Base-by-base conservation (phyloP, 1,140 invertebrate genomes). In the Samia ricini region DNA sequence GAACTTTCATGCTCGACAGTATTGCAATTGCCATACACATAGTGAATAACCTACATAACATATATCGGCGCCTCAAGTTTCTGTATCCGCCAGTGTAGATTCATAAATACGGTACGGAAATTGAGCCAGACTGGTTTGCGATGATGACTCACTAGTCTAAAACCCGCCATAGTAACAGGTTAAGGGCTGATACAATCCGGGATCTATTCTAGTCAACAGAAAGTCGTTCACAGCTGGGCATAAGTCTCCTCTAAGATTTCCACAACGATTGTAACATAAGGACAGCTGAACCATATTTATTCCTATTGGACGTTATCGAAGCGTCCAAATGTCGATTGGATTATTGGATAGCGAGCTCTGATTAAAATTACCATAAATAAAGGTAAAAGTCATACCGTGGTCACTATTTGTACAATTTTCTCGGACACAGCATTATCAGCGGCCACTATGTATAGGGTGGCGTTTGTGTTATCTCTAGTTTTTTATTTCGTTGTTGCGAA, bases 401-500 rank as follows among this genome's bases (percentile, higher is more conserved):
- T 12, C 10, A 36, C 33, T 36, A 12, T 36, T 36, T 36, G 10
- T 36, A 36, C 5, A 10, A 10, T 36, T 36, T 8, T 36, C 12
- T 36, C 33, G 33, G 33, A 5, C 33, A 36, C 4, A 12, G 12
- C 33, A 36, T 12, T 36, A 21, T 52, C 50, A 20, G 50, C 55
- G 24, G 26, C 24, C 55, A 56, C 18, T 26, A 56, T 56, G 55
- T 33, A 33, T 19, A 12, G 29, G n/a, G 2, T 56, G 4, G 10
- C n/a, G 19, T 33, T 56, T 18, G 8, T 56, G 6, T 29, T 56
- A 7, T 56, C n/a, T 20, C 4, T 56, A n/a, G 1, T 56, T n/a
- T 56, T 56, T 19, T 36, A 56, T 33, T 33, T 33, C 18, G 55
- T 12, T 19, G 24, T 19, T 0, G 55, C n/a, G 23, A 56, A 56